Conservation (phyloP, 2,113 vertebrate species). For the Megatriorchis doriae region DNA sequence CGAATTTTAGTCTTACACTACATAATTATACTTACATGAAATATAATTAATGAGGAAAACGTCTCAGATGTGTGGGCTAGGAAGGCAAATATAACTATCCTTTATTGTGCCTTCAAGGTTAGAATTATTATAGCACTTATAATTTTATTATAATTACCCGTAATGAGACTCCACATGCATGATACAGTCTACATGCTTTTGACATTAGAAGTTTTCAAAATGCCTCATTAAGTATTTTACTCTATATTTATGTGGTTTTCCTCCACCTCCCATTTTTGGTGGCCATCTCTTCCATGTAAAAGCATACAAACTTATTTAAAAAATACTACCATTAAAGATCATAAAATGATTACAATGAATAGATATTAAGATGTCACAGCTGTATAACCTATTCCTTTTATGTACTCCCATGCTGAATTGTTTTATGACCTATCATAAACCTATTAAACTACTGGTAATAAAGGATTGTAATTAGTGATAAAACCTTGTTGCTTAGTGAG, state of each 20-base stretch:
- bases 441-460: conserved; percentile 91
- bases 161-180: conserved; percentile 84
- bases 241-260: conserved; percentile 77
- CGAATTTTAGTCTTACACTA: conserved; percentile 51
- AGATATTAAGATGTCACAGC: conserved; percentile 88
- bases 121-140: conserved; percentile 78
- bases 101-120: conserved; percentile 83
- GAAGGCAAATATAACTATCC: conserved; percentile 70
- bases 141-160: conserved; percentile 87
- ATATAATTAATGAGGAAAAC: conserved; percentile 74
- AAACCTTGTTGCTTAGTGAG: conserved; percentile 92
- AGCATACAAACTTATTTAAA: conserved; percentile 68
- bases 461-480: conserved; percentile 93
- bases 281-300: conserved; percentile 53
- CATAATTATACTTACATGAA: conserved; percentile 71
- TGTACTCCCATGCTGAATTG: conserved; percentile 84
- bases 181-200: conserved; percentile 78
- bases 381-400: conserved; percentile 83
- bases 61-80: conserved; percentile 71
- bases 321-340: conserved; percentile 71
- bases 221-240: conserved; percentile 86
- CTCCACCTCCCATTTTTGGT: conserved; percentile 60
- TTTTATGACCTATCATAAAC: conserved; percentile 92
- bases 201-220: conserved; percentile 77
- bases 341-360: conserved; percentile 88